Percentiles rank a stretch among this genome's conserved stretches.
phyloP scores from a whole-genome alignment of 2,888 invertebrate species.

The Euplexia lucipara region DNA sequence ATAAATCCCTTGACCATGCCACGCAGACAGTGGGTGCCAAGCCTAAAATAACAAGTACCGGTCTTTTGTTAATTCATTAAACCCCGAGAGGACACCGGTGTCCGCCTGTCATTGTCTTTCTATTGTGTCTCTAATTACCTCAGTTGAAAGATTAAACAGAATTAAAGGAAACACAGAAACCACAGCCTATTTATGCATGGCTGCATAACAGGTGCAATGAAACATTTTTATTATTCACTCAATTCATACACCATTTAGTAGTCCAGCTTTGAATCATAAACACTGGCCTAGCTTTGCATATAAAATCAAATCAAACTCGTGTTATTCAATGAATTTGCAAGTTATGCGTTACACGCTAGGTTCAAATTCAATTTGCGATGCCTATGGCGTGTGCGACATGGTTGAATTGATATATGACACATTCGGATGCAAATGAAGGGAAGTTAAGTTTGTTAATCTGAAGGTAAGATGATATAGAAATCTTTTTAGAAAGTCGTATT shows the following conservation, averaged over 20 bases:
- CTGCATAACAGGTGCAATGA: background rate
- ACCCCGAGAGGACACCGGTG: no score
- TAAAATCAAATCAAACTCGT: constrained; percentile 55
- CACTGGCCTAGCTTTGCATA: constrained; percentile 48
- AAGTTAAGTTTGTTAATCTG: constrained; percentile 21
- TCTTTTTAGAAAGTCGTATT: background rate
- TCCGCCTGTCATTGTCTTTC: no score
- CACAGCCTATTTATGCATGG: no score
- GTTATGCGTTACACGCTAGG: constrained; percentile 60
- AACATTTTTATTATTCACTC: constrained; percentile 7
- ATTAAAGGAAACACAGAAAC: no score
- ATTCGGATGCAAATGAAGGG: constrained; percentile 60
- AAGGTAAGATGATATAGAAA: background rate
- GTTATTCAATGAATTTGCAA: constrained; percentile 66
- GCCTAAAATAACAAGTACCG: no score
- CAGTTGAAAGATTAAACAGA: no score
- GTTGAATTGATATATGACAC: constrained; percentile 55
- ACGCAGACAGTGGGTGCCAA: no score
- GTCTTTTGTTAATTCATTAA: no score
- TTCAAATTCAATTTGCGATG: constrained; percentile 69
- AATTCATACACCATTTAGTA: constrained; percentile 13
- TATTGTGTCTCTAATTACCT: no score
- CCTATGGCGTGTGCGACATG: constrained; percentile 65
- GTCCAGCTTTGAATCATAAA: constrained; percentile 35
- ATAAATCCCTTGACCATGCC: no score